Evolutionary conservation across 2,113 vertebrate genomes (phyloP).

Genomic region (Leuciscus idus): DNA sequence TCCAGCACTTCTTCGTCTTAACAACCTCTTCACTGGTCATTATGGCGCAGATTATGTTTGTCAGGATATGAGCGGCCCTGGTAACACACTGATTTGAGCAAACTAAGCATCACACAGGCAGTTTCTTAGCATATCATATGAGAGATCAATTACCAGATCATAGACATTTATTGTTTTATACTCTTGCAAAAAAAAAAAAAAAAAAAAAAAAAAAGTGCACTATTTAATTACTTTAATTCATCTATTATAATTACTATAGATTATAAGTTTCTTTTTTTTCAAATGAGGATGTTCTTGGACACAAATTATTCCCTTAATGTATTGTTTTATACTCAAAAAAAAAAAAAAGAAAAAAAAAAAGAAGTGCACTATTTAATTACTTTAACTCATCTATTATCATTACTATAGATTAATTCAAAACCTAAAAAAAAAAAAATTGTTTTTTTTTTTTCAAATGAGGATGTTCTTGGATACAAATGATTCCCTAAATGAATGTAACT

Average conservation of each 20-base stretch:
- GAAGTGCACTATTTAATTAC: neutral
- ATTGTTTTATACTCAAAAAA: no score
- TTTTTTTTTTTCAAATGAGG: neutral
- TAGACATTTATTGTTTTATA: neutral
- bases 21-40: conserved; percentile 30
- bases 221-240: no score
- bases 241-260: no score
- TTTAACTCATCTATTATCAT: neutral
- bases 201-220: no score
- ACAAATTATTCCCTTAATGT: no score
- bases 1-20: neutral
- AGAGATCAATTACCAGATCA: neutral
- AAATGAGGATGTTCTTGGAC: no score
- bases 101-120: conserved; percentile 6
- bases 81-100: conserved; percentile 46
- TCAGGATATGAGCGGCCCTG: conserved; percentile 46
- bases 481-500: neutral
- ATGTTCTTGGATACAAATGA: conserved; percentile 29
- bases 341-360: neutral
- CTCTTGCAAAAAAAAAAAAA: neutral
- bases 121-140: neutral
- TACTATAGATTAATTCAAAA: neutral
- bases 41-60: conserved; percentile 42
- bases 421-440: neutral
- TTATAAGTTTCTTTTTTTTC: no score